Conservation (phyloP, 2,113 vertebrate genomes). For the Antechinus stuartii region DNA sequence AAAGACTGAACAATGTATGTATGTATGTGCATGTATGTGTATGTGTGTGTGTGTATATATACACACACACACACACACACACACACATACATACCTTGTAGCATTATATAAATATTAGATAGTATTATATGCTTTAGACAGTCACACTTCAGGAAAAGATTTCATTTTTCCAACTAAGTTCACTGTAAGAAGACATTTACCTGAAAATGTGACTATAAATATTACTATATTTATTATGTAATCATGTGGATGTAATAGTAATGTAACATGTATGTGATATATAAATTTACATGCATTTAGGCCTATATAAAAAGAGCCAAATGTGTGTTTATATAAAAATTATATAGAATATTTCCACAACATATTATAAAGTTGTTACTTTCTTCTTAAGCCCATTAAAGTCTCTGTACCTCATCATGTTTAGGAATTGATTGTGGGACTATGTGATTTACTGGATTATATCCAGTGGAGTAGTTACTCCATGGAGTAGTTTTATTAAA, state of each 20-base stretch:
- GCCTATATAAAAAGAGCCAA: not conserved
- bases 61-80: too few species aligned
- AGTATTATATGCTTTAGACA: not conserved
- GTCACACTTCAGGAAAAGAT: not conserved
- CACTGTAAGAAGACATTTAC: slow-evolving; percentile 21
- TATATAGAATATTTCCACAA: not conserved
- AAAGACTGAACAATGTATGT: not conserved
- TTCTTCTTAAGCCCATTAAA: not conserved
- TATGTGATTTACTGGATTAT: too few species aligned
- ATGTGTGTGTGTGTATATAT: too few species aligned
- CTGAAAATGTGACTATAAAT: slow-evolving; percentile 11
- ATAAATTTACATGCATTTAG: not conserved
- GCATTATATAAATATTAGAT: not conserved
- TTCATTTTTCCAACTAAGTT: slow-evolving; percentile 2
- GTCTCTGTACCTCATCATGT: not conserved
- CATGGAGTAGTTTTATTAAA: not conserved
- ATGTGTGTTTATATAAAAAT: not conserved
- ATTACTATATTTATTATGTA: slow-evolving; percentile 4
- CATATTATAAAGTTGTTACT: not conserved
- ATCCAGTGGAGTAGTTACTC: not conserved
- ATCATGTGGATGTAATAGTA: not conserved
- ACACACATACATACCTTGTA: not conserved
- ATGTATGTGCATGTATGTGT: not conserved
- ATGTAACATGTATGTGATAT: not conserved
- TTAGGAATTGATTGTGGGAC: not conserved